These are phyloP conservation scores for Meleagris gallopavo DNA, from an alignment of 2,113 vertebrate genomes.

Conservation along the genomic window DNA sequence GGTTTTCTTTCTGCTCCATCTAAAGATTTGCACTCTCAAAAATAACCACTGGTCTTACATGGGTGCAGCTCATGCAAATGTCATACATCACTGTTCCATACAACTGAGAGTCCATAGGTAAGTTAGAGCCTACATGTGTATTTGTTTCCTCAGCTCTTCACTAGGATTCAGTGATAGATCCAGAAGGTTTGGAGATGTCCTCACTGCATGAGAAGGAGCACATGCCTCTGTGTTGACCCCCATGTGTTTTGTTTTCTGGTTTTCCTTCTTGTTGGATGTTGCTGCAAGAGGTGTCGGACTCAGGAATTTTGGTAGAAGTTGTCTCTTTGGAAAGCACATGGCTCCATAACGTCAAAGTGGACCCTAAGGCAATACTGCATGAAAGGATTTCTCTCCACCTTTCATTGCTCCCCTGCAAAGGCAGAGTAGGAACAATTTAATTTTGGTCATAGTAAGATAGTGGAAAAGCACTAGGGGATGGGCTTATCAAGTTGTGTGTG, in stretches of 20 bases:
- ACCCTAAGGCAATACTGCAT: background rate
- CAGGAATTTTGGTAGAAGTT: background rate
- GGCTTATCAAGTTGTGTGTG: background rate
- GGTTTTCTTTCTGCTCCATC: background rate
- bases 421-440: background rate
- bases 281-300: background rate
- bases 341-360: fast-evolving
- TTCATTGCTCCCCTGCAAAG: background rate
- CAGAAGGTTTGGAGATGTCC: background rate
- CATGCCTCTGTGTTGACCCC: fast-evolving
- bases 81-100: background rate
- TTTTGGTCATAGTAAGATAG: background rate
- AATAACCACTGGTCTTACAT: background rate
- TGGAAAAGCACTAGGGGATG: background rate
- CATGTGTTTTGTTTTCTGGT: background rate
- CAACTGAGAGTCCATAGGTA: background rate
- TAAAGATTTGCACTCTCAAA: background rate
- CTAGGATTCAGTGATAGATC: background rate
- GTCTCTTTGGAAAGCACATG: background rate
- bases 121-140: background rate
- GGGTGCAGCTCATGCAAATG: background rate
- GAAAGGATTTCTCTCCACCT: background rate
- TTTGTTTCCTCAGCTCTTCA: background rate
- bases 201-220: background rate
- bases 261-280: background rate